These are phyloP conservation scores for Lomographa bimaculata DNA, from an alignment of 2,888 invertebrate genomes.

Conservation along the genomic window DNA sequence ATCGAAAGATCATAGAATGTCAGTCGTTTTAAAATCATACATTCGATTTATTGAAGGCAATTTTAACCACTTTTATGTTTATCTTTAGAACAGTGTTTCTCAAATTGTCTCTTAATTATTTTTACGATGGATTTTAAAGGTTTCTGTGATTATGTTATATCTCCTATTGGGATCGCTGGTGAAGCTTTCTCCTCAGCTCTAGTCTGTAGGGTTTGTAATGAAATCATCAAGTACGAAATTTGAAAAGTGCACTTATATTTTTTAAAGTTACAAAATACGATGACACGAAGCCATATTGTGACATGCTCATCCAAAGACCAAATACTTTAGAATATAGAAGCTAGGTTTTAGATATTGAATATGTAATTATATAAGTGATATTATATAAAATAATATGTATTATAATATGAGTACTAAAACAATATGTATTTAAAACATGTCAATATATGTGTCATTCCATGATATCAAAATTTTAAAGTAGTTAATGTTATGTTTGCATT, in stretches of 20 bases:
- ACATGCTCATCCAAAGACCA: slow-evolving; percentile 83
- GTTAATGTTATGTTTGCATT: slow-evolving; percentile 46
- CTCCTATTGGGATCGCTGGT: slow-evolving; percentile 53
- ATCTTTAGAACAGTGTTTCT: slow-evolving; percentile 76
- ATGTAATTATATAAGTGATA: slow-evolving; percentile 62
- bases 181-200: slow-evolving; percentile 63
- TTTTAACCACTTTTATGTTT: slow-evolving; percentile 42
- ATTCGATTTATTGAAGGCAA: slow-evolving; percentile 37
- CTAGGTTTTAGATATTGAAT: slow-evolving; percentile 73
- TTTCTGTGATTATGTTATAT: slow-evolving; percentile 69
- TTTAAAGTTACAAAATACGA: slow-evolving; percentile 67
- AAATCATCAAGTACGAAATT: slow-evolving; percentile 68
- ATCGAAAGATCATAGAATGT: slow-evolving; percentile 41
- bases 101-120: slow-evolving; percentile 59
- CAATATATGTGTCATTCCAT: slow-evolving; percentile 58
- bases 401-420: slow-evolving; percentile 30
- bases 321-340: slow-evolving; percentile 76
- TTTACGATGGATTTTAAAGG: slow-evolving; percentile 49
- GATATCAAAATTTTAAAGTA: slow-evolving; percentile 42
- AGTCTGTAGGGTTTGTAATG: slow-evolving; percentile 68
- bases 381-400: slow-evolving; percentile 44
- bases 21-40: slow-evolving; percentile 27
- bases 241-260: slow-evolving; percentile 79
- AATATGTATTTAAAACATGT: slow-evolving; percentile 49
- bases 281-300: slow-evolving; percentile 77